A percentile compares a stretch with the other conserved stretches of the same genome.
Evolutionary conservation across 2,113 vertebrate species (phyloP).

Genomic region (Prochilodus magdalenae): DNA sequence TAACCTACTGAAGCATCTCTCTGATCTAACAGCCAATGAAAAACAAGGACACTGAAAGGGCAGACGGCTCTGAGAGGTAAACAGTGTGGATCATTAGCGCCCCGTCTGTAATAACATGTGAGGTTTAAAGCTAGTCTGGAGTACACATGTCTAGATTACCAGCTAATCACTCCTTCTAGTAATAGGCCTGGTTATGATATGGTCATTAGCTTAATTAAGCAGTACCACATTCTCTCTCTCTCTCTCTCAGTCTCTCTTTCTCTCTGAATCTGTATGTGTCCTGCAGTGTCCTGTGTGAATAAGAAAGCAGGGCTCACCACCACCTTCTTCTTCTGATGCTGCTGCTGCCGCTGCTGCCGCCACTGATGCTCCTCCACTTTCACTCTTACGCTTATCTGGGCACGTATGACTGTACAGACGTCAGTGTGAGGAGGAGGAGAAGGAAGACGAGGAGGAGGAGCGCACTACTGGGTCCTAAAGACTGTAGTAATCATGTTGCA

Average conservation of each 20-base stretch:
- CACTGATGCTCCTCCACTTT: background rate
- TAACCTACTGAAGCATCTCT: background rate
- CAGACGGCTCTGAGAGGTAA: background rate
- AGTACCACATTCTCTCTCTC: background rate
- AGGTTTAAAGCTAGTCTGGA: no score
- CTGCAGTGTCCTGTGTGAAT: background rate
- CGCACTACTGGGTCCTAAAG: constrained; percentile 48
- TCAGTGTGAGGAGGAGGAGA: background rate
- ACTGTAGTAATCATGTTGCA: background rate
- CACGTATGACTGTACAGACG: constrained; percentile 27
- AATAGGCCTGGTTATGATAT: background rate
- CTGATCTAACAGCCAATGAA: background rate
- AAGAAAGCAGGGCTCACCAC: background rate
- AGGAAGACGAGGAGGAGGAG: background rate
- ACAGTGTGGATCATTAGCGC: no score
- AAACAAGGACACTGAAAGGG: background rate
- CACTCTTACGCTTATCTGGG: background rate
- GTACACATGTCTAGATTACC: no score
- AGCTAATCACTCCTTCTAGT: background rate
- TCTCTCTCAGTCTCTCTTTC: background rate
- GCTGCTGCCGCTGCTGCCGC: background rate
- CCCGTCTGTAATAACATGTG: no score
- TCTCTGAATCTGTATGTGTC: background rate
- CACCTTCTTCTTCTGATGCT: constrained; percentile 5
- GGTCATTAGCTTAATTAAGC: background rate